Conservation (phyloP, 2,797 vertebrate species). For the Pristis pectinata region DNA sequence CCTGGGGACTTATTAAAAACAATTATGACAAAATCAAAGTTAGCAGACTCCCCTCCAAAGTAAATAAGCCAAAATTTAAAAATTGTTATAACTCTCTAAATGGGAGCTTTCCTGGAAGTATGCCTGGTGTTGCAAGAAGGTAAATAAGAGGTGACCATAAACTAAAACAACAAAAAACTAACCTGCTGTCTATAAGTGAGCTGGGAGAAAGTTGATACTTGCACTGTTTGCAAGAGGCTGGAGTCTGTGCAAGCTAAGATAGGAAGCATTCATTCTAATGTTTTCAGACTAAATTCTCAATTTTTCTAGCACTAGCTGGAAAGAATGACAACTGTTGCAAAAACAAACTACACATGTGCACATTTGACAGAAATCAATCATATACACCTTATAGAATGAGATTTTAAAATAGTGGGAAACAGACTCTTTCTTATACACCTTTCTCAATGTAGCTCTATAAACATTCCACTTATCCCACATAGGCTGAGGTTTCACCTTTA, state of each 20-base stretch:
- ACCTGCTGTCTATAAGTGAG: background rate
- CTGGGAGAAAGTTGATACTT: background rate
- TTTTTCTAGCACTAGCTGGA: background rate
- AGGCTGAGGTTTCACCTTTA: background rate
- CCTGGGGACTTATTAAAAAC: background rate
- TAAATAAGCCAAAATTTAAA: background rate
- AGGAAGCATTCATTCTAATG: background rate
- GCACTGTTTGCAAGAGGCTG: background rate
- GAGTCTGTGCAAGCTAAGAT: background rate
- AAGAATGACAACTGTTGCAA: background rate
- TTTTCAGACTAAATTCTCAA: background rate
- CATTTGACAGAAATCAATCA: background rate
- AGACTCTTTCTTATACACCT: background rate
- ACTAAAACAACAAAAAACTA: background rate
- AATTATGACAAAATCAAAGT: background rate
- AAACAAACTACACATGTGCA: background rate
- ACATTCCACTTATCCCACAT: background rate
- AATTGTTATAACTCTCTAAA: background rate
- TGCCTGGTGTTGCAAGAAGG: background rate
- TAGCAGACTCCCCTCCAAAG: background rate
- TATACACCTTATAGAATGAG: background rate
- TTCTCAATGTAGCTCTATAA: background rate
- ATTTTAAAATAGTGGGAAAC: background rate
- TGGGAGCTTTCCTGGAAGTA: background rate
- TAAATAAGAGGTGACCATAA: background rate